Evolutionary conservation across 1,140 invertebrate species (phyloP).

Genomic region (Ostrea edulis): DNA sequence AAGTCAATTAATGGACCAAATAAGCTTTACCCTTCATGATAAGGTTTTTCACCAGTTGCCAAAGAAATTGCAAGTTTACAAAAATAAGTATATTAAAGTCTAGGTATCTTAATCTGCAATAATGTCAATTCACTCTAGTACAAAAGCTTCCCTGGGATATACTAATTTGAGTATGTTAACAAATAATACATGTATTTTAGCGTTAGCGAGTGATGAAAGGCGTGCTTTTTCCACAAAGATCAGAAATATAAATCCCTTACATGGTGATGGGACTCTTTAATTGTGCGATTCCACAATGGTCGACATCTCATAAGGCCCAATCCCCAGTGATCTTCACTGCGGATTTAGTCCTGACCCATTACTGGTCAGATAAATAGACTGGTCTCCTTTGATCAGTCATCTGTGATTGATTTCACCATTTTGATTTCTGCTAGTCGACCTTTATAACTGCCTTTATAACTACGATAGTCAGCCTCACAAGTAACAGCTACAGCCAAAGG

Average conservation of each 20-base stretch:
- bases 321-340: neutral
- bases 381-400: conserved; percentile 38
- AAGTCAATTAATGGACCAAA: conserved; percentile 16
- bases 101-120: no score
- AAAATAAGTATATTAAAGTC: no score
- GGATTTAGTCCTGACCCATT: conserved; percentile 35
- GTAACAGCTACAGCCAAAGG: neutral
- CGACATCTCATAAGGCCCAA: conserved; percentile 8
- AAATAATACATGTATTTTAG: neutral
- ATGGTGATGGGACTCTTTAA: neutral
- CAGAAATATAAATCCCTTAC: conserved; percentile 9
- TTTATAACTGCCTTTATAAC: neutral
- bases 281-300: neutral
- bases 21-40: neutral
- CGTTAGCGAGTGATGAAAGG: neutral
- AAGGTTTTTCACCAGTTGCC: conserved; percentile 4
- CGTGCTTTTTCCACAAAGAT: neutral
- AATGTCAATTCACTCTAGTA: no score
- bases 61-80: neutral
- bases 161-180: no score
- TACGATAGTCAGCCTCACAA: conserved; percentile 8
- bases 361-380: conserved; percentile 26
- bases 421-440: conserved; percentile 27
- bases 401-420: conserved; percentile 34
- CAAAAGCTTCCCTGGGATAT: no score